Evolutionary conservation across 1,140 invertebrate genomes (phyloP).

Genomic region (Lucilia sericata): DNA sequence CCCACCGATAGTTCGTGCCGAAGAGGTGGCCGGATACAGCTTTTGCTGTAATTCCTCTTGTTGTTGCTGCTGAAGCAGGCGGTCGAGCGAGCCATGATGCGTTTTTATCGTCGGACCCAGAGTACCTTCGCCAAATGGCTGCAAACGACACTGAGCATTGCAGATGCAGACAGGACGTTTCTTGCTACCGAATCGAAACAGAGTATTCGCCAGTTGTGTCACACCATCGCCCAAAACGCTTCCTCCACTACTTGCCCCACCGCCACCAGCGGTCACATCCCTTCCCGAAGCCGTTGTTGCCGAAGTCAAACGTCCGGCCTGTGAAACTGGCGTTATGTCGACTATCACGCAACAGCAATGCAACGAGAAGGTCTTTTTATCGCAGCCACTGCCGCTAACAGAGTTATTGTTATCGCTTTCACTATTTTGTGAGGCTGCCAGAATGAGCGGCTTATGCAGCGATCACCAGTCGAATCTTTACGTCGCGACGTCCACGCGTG

Average conservation of each 20-base stretch:
- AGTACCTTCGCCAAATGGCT: conserved; percentile 57
- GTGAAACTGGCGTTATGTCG: conserved; percentile 67
- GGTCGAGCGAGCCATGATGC: conserved; percentile 65
- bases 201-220: conserved; percentile 63
- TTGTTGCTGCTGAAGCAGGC: conserved; percentile 59
- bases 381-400: conserved; percentile 56
- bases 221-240: conserved; percentile 63
- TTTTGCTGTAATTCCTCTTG: conserved; percentile 45
- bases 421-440: conserved; percentile 66
- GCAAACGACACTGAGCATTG: conserved; percentile 64
- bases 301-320: conserved; percentile 65
- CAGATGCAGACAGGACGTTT: conserved; percentile 65
- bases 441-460: conserved; percentile 57
- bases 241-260: conserved; percentile 67
- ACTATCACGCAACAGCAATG: conserved; percentile 69
- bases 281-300: conserved; percentile 68
- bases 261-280: conserved; percentile 61
- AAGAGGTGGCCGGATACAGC: conserved; percentile 48
- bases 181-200: conserved; percentile 66
- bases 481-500: not conserved
- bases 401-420: conserved; percentile 52
- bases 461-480: not conserved
- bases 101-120: conserved; percentile 60
- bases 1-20: conserved; percentile 63
- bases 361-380: conserved; percentile 67